Evolutionary conservation across 2,888 invertebrate species (phyloP).

Genomic region (Euplagia quadripunctaria): DNA sequence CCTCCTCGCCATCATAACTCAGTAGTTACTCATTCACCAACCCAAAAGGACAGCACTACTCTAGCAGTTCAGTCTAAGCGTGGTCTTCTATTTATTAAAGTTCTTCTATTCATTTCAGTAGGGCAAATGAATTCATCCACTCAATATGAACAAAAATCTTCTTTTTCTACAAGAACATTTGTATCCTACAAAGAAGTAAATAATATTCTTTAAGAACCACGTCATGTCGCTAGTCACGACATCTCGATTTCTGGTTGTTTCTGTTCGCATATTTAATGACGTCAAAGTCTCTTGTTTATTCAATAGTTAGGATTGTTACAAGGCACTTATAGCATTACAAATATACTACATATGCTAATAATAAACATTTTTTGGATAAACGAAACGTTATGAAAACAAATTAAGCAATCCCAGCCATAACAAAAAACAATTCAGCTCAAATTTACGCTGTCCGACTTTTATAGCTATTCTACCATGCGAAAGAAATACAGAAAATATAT

Average conservation of each 20-base stretch:
- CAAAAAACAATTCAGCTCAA: neutral
- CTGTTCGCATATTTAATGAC: slow-evolving; percentile 43
- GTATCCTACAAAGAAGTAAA: slow-evolving; percentile 3
- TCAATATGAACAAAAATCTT: neutral
- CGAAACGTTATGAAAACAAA: neutral
- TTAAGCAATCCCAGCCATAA: neutral
- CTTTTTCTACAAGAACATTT: neutral
- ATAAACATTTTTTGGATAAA: neutral
- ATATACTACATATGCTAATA: neutral
- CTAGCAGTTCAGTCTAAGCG: neutral
- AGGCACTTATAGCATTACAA: neutral
- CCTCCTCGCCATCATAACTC: no score
- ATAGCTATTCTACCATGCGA: no score
- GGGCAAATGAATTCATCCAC: neutral
- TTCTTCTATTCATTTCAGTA: no score
- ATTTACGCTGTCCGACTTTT: neutral
- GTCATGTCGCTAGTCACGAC: slow-evolving; percentile 41
- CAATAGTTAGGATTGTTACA: slow-evolving; percentile 31
- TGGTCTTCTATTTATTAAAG: neutral
- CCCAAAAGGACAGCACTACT: neutral
- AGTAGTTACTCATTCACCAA: no score
- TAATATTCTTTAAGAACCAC: neutral
- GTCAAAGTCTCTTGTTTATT: slow-evolving; percentile 49
- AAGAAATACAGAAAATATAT: neutral
- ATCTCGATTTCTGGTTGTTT: slow-evolving; percentile 57